Evolutionary conservation across 1,140 invertebrate species (phyloP).

Genomic region (Rhizoglyphus robini): DNA sequence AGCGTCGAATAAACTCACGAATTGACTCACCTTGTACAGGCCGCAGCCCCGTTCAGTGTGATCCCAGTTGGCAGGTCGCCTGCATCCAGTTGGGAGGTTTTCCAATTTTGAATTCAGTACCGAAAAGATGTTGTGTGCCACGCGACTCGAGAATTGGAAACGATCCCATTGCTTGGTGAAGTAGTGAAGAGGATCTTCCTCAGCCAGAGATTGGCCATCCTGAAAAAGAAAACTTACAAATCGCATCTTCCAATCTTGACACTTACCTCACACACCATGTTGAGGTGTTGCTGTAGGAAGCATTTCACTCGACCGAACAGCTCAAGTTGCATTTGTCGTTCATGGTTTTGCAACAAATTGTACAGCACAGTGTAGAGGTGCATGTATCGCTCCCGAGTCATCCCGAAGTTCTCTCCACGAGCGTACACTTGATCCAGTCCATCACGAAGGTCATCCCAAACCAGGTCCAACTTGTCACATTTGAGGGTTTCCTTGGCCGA

Average conservation of each 20-base stretch:
- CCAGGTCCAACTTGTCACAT: slow-evolving; percentile 46
- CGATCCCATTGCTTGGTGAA: slow-evolving; percentile 97
- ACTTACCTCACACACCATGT: slow-evolving; percentile 36
- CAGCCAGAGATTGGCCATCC: slow-evolving; percentile 81
- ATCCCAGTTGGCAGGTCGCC: slow-evolving; percentile 97
- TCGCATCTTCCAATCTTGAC: not conserved
- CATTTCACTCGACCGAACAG: slow-evolving; percentile 83
- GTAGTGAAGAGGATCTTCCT: slow-evolving; percentile 65
- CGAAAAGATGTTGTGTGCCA: slow-evolving; percentile 89
- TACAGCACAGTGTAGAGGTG: slow-evolving; percentile 57
- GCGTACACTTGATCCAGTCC: slow-evolving; percentile 59
- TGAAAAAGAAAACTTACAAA: not conserved
- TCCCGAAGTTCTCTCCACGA: slow-evolving; percentile 23
- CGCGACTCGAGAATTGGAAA: slow-evolving; percentile 94
- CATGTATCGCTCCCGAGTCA: slow-evolving; percentile 41
- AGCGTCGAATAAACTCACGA: not conserved
- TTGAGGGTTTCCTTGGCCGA: too few relatives aligned
- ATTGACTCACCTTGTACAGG: slow-evolving; percentile 54
- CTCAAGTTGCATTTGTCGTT: too few relatives aligned
- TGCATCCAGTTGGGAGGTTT: too few relatives aligned
- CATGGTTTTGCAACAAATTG: too few relatives aligned
- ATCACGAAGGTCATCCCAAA: slow-evolving; percentile 83
- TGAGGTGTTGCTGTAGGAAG: slow-evolving; percentile 73
- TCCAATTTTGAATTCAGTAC: too few relatives aligned
- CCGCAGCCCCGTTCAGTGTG: slow-evolving; percentile 94